Conservation (phyloP, 2,113 vertebrate species). For the Siphamia tubifer region DNA sequence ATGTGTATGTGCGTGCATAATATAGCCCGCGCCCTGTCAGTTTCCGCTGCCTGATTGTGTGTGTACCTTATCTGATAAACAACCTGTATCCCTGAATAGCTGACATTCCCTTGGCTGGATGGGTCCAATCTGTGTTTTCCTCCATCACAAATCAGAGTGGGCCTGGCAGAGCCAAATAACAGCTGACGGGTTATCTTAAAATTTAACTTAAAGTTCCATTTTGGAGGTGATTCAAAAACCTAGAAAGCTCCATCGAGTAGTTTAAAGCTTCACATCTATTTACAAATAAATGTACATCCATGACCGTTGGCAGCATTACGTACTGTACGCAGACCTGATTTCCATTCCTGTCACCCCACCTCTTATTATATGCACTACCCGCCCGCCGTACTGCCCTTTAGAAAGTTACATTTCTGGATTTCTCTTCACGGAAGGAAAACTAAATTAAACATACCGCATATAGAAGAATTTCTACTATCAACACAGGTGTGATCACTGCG, state of each 20-base stretch:
- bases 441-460: constrained; percentile 50
- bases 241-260: constrained; percentile 9
- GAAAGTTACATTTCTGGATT: too few relatives aligned
- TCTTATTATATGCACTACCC: too few relatives aligned
- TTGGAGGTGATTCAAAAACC: constrained; percentile 30
- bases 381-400: too few relatives aligned
- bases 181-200: constrained; percentile 12
- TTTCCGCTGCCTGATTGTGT: constrained; percentile 68
- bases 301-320: constrained; percentile 6
- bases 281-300: constrained; percentile 45
- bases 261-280: constrained; percentile 38
- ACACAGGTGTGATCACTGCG: constrained; percentile 47
- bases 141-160: not conserved
- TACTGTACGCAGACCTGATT: constrained; percentile 23
- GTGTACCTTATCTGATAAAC: constrained; percentile 77
- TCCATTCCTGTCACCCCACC: constrained; percentile 24
- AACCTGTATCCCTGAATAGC: constrained; percentile 56
- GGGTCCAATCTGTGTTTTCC: constrained; percentile 45
- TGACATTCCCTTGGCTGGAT: constrained; percentile 64
- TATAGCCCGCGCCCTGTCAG: constrained; percentile 41
- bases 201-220: constrained; percentile 30
- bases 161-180: constrained; percentile 22
- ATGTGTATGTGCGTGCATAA: constrained; percentile 27
- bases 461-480: constrained; percentile 42
- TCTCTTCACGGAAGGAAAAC: not conserved